Evolutionary conservation across 1,140 invertebrate species (phyloP), one percentile per base, ranked within the genome.

Genomic region (Caenorhabditis inopinata): DNA sequence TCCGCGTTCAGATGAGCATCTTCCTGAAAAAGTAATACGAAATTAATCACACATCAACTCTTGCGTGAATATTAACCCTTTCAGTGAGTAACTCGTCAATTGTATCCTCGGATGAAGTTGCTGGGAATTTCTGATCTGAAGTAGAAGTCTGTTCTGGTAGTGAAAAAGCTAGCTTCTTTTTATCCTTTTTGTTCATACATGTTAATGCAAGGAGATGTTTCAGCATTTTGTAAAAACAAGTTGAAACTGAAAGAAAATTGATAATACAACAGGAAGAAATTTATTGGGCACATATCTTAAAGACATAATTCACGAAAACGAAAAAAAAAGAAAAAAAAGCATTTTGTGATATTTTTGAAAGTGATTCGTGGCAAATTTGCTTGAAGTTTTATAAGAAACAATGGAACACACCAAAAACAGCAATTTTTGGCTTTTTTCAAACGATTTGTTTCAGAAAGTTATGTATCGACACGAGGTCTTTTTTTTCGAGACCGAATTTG

Each of bases 171-270:
- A 68, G 32, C 27, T 68, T 68, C 7, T 68, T 42, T 68, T 68
- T 68, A 1, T 38, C 32, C 21, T 68, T 68, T 68, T 68, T 68
- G 27, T 68, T 35, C 58, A 68, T 68, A 12, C 58, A 68, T 21
- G 58, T 25, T 21, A 68, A 42, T 4, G 3, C 32, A 9, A 18
- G 2, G 6, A 68, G 11, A 9, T 42, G 32, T 38, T 68, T 68
- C 16, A 68, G 32, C 58, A 68, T 68, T 18, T 32, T 68, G 58
- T n/a, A 58, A 58, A 27, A 18, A 21, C 12, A n/a, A n/a, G n/a
- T 16, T 23, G n/a, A 23, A 12, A n/a, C 1, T 51, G 5, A 25
- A 1, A 18, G 16, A 58, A 29, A 14, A 4, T 32, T 32, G 53
- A 2, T 23, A 58, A 25, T 16, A 25, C 9, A 7, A 25, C 21